These are phyloP conservation scores for Scaptomyza graminum DNA, from an alignment of 1,140 invertebrate species.

Conservation along the genomic window DNA sequence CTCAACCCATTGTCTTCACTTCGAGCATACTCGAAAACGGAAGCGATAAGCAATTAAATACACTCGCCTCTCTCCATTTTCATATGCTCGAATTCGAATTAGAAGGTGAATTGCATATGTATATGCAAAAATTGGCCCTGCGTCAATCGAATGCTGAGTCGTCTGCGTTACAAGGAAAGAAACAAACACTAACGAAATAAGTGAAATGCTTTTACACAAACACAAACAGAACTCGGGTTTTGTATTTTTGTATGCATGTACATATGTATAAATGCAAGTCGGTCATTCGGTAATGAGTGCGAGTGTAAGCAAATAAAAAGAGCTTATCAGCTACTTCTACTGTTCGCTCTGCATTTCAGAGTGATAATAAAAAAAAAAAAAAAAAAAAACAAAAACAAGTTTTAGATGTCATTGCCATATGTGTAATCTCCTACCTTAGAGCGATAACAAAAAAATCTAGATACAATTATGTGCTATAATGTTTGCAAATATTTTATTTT, in stretches of 20 bases:
- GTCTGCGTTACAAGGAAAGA: conserved; percentile 17
- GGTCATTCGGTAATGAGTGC: conserved; percentile 37
- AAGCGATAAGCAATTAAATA: not conserved
- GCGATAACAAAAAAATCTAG: conserved; percentile 18
- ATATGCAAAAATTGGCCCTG: conserved; percentile 1
- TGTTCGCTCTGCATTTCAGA: conserved; percentile 18
- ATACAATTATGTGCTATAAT: conserved; percentile 10
- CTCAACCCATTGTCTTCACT: no score
- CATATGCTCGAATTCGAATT: not conserved
- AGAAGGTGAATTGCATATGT: not conserved
- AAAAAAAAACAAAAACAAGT: conserved; percentile 16
- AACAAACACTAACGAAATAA: conserved; percentile 16
- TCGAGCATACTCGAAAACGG: not conserved
- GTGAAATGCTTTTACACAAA: conserved; percentile 10
- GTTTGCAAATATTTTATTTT: not conserved
- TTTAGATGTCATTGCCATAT: conserved; percentile 42
- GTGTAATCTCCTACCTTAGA: conserved; percentile 1
- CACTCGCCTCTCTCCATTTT: not conserved
- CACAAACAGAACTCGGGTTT: not conserved
- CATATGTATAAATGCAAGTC: conserved; percentile 21
- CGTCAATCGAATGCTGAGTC: conserved; percentile 26
- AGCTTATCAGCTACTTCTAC: conserved; percentile 30
- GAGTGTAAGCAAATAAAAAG: conserved; percentile 23
- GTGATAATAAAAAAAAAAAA: conserved; percentile 11
- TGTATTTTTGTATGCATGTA: not conserved